Conservation (phyloP, 2,888 invertebrate species). For the Epirrita christyi region DNA sequence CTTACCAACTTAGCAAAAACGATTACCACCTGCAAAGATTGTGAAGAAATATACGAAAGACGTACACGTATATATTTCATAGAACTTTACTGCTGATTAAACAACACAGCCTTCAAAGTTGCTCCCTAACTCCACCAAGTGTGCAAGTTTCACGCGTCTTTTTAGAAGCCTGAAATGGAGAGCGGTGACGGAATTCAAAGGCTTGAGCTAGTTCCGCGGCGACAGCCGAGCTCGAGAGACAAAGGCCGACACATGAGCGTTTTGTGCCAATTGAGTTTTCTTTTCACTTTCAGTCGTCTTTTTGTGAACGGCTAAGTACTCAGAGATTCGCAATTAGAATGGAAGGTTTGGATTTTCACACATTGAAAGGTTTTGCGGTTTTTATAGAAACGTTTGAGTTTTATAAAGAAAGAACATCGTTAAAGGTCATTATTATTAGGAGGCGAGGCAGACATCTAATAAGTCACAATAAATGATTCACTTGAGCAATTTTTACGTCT, state of each 20-base stretch:
- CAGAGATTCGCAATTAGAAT: constrained; percentile 36
- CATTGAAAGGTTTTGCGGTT: background rate
- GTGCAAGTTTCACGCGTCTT: constrained; percentile 61
- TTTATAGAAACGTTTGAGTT: too few relatives aligned
- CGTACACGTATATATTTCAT: background rate
- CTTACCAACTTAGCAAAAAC: background rate
- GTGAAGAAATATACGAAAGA: background rate
- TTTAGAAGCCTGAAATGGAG: constrained; percentile 56
- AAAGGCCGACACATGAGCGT: constrained; percentile 48
- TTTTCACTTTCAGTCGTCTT: constrained; percentile 36
- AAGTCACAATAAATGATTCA: too few relatives aligned
- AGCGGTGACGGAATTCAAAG: constrained; percentile 57
- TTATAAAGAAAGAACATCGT: too few relatives aligned
- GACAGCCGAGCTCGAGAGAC: constrained; percentile 43
- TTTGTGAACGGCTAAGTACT: constrained; percentile 20
- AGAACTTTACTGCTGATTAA: constrained; percentile 3
- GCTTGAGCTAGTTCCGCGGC: constrained; percentile 56
- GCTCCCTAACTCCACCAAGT: constrained; percentile 32
- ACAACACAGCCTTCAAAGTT: constrained; percentile 10
- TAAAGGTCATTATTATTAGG: too few relatives aligned
- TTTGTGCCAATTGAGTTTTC: constrained; percentile 42
- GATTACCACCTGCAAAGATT: background rate
- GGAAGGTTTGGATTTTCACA: constrained; percentile 21
- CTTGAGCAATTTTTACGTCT: too few relatives aligned
- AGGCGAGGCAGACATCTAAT: too few relatives aligned